Base-by-base conservation (phyloP, 2,888 invertebrate genomes). In the Hydroisotoma schaefferi region DNA sequence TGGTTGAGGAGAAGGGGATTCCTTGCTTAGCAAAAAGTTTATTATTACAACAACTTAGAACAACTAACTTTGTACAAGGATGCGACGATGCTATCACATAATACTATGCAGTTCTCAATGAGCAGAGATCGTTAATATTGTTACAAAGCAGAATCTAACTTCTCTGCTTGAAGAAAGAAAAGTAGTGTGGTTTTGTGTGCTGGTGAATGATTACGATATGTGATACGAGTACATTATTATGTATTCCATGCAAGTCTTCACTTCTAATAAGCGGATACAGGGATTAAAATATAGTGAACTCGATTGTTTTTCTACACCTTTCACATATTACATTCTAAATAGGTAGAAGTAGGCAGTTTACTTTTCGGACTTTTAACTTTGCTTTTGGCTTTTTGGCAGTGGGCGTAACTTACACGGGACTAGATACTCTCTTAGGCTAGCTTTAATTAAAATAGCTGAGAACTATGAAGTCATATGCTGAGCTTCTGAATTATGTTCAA, bases 221-320 rank as follows among this genome's bases (percentile, higher is more conserved):
- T 15, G 40, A 40, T 40, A 40, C 40, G 40, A 20, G n/a, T 10
- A 40, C 40, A 40, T 40, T 40, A 40, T 10, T 40, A 40, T 40
- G 40, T 20, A 40, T 40, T 40, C 15, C 20, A 33, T 33, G 15
- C 33, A 33, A 8, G 33, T 40, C 20, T 40, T 15, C 15, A 40
- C 8, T 20, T 40, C 40, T 20, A 40, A 40, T 40, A 20, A 40
- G 20, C 40, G 40, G 40, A 10, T n/a, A n/a, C n/a, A n/a, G n/a
- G n/a, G n/a, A n/a, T n/a, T n/a, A n/a, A n/a, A n/a, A n/a, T n/a
- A n/a, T n/a, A n/a, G n/a, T 40, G 40, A 40, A 40, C 40, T 15
- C 40, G 33, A 33, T 15, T 33, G 33, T 40, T 20, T 40, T 40
- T 15, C 5, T 15, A 15, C 40, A 18, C 40, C 40, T 40, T 40